Evolutionary conservation across 2,888 invertebrate species (phyloP).

Genomic region (Fragum whitleyi): DNA sequence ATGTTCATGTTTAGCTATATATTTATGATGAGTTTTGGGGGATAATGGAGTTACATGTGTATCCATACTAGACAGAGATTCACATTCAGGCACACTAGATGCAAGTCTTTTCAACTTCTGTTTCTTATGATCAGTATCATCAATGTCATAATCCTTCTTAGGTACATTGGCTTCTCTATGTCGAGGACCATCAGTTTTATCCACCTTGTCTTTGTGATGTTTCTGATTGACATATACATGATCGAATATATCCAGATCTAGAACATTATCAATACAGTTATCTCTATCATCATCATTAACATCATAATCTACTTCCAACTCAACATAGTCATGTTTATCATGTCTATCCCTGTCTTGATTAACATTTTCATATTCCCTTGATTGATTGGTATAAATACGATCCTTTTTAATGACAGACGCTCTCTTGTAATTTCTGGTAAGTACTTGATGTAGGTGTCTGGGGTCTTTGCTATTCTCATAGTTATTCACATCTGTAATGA

Average conservation of each 20-base stretch:
- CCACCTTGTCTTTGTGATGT: not conserved
- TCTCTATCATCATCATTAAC: constrained; percentile 1
- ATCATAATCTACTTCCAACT: constrained; percentile 22
- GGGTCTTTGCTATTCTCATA: not conserved
- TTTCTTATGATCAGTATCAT: not conserved
- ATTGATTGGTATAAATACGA: constrained; percentile 1
- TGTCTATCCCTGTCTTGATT: not conserved
- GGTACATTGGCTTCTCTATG: not conserved
- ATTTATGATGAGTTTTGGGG: not conserved
- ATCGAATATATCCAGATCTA: constrained; percentile 11
- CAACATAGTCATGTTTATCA: constrained; percentile 2
- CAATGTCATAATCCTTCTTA: not conserved
- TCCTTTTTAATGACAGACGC: not conserved
- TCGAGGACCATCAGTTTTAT: not conserved
- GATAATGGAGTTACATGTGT: not conserved
- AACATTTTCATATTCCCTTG: not conserved
- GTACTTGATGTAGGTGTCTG: not conserved
- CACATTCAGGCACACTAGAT: constrained; percentile 14
- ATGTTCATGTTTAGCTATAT: constrained; percentile 9
- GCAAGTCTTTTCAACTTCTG: constrained; percentile 2
- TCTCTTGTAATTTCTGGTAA: not conserved
- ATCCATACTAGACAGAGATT: constrained; percentile 13
- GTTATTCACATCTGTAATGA: not conserved
- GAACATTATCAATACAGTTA: not conserved
- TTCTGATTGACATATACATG: constrained; percentile 11